These are phyloP conservation scores for Pseudobourletiella spinata DNA, from an alignment of 1,140 invertebrate genomes.

Conservation along the genomic window DNA sequence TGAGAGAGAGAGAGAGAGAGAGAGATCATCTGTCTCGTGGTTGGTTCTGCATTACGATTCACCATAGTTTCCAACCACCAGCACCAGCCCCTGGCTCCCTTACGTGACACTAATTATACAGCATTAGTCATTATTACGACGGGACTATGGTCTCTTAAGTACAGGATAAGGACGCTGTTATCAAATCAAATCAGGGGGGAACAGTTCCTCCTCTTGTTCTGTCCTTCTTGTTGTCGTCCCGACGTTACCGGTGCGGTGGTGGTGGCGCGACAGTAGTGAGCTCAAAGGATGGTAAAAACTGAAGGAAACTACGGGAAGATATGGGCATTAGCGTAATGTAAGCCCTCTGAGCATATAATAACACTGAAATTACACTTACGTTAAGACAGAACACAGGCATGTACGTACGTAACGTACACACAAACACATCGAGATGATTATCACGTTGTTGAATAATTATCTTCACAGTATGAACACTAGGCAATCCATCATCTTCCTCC, in stretches of 20 bases:
- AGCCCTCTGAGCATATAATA: too few relatives aligned
- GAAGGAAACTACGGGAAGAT: too few relatives aligned
- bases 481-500: slow-evolving; percentile 25
- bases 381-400: neutral
- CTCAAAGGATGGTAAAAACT: too few relatives aligned
- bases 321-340: too few relatives aligned
- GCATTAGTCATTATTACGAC: slow-evolving; percentile 4
- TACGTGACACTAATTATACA: slow-evolving; percentile 1
- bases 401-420: neutral
- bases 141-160: neutral
- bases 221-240: too few relatives aligned
- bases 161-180: neutral
- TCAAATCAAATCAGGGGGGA: neutral
- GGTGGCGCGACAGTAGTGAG: too few relatives aligned
- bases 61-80: too few relatives aligned
- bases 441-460: slow-evolving; percentile 27
- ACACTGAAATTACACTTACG: neutral
- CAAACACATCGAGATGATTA: slow-evolving; percentile 18
- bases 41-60: too few relatives aligned
- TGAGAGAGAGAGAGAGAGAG: too few relatives aligned
- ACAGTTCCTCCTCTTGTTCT: too few relatives aligned
- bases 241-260: too few relatives aligned
- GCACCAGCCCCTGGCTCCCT: neutral
- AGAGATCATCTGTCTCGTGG: too few relatives aligned
- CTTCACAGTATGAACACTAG: slow-evolving; percentile 25